These are phyloP conservation scores for Cephus cinctus DNA, from an alignment of 1,140 invertebrate genomes.

Conservation along the genomic window DNA sequence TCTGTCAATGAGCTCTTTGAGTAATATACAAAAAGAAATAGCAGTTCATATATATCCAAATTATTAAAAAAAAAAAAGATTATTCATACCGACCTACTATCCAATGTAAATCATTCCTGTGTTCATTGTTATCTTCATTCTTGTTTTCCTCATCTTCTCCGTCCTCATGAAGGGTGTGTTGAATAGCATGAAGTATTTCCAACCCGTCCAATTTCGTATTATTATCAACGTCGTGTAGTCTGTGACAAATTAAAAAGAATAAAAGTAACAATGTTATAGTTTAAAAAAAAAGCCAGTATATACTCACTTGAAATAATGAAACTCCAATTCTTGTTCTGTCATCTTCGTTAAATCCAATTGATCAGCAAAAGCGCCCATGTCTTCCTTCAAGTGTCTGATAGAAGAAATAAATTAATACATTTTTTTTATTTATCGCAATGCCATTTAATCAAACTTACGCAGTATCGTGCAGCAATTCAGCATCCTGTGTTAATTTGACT, in stretches of 20 bases:
- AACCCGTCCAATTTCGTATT: slow-evolving; percentile 79
- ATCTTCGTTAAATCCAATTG: slow-evolving; percentile 63
- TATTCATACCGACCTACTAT: slow-evolving; percentile 16
- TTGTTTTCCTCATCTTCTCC: slow-evolving; percentile 36
- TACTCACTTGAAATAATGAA: slow-evolving; percentile 64
- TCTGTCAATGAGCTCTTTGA: slow-evolving; percentile 80
- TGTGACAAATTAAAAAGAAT: slow-evolving; percentile 58
- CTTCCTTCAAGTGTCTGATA: slow-evolving; percentile 71
- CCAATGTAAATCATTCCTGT: slow-evolving; percentile 9
- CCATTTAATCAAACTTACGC: slow-evolving; percentile 54
- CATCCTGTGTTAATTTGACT: slow-evolving; percentile 65
- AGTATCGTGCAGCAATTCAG: slow-evolving; percentile 66
- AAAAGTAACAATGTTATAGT: background rate
- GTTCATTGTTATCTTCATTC: slow-evolving; percentile 20
- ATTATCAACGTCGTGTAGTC: slow-evolving; percentile 78
- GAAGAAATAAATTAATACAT: slow-evolving; percentile 23
- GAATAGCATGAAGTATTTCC: slow-evolving; percentile 71
- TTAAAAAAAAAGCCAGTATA: background rate
- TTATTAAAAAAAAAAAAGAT: background rate
- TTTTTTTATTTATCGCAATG: slow-evolving; percentile 5
- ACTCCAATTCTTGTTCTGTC: slow-evolving; percentile 73
- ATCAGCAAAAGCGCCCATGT: slow-evolving; percentile 62
- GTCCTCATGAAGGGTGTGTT: slow-evolving; percentile 62
- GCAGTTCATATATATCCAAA: too few species aligned
- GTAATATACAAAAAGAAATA: too few species aligned